Base-by-base conservation (phyloP, 2,113 vertebrate species). In the Pseudorhombus dupliciocellatus region DNA sequence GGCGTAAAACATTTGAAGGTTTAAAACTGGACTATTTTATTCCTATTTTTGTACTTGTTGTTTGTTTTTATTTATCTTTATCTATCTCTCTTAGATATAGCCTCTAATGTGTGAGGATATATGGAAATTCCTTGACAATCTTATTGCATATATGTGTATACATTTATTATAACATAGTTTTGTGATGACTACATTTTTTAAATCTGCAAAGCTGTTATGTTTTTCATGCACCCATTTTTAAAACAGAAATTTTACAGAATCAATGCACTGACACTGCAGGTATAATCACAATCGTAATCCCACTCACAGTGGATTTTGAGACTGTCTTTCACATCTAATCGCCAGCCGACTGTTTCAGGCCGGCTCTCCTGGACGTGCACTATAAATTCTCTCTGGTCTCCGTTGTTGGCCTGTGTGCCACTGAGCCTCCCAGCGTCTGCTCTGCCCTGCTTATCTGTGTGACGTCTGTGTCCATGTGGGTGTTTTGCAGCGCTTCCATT, bases 401-500 rank as follows among this genome's bases (percentile, higher is more conserved):
- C 44, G 2, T 52, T 73, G 61, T 48, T 75, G 59, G 58, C 65
- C 16, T 3, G 62, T 44, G 20, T 55, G 55, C 20, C 28, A 18
- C 50, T 22, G 63, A 12, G 22, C 60, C 66, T 65, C 52, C 73
- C 55, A 37, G 55, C 69, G 42, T 55, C 65, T 57, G 48, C 18
- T 37, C 34, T 37, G 34, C 55, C 57, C 57, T 34, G 66, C 65
- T 53, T 30, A 44, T 65, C 55, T 52, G 34, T 21, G 40, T 84
- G 78, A 70, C 54, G 26, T 55, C 24, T 64, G 42, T 57, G 59
- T 76, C 63, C 34, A 64, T 61, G 73, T 75, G 78, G 85, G 55
- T 73, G 73, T 79, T 75, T 75, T 75, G 66, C 81, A 66, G 72
- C 52, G 31, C 68, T 65, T 66, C 77, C 66, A 66, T 52, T 84